These are phyloP conservation scores for Spinibarbus caldwelli DNA, from an alignment of 2,797 vertebrate species.

Conservation along the genomic window DNA sequence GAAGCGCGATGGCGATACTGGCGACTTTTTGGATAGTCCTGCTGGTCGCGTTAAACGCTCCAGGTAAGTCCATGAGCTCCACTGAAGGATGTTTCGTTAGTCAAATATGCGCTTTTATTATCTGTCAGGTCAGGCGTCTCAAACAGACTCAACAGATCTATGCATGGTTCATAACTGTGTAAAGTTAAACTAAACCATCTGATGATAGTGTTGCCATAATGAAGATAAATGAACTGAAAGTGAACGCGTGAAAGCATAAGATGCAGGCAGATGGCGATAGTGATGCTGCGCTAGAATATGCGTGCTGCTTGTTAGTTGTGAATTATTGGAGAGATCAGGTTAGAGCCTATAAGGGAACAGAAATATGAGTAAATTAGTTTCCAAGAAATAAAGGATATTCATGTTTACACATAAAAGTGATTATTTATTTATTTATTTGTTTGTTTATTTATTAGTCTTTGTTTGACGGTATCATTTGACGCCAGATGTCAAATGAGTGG, in stretches of 20 bases:
- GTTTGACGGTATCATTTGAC: conserved; percentile 1
- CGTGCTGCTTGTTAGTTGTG: conserved; percentile 31
- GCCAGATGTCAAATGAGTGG: conserved; percentile 12
- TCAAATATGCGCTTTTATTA: background rate
- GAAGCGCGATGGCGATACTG: conserved; percentile 76
- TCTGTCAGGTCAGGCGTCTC: background rate
- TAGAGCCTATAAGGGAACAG: background rate
- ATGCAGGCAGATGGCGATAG: conserved; percentile 78
- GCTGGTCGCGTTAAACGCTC: conserved; percentile 70
- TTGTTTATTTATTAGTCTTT: background rate
- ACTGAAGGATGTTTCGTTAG: background rate
- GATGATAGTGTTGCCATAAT: background rate
- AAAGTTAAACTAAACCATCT: background rate
- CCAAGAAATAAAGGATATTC: background rate
- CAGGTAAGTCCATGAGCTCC: conserved; percentile 70
- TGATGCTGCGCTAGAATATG: conserved; percentile 56
- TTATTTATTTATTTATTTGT: background rate
- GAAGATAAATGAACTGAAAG: background rate
- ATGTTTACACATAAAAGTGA: background rate
- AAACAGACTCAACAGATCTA: no score
- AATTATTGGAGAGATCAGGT: conserved; percentile 25
- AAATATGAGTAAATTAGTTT: background rate
- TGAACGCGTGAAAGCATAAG: conserved; percentile 56
- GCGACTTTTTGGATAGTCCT: conserved; percentile 77
- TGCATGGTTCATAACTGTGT: background rate